Base-by-base conservation (phyloP, 2,888 invertebrate species). In the Hydriomena furcata region DNA sequence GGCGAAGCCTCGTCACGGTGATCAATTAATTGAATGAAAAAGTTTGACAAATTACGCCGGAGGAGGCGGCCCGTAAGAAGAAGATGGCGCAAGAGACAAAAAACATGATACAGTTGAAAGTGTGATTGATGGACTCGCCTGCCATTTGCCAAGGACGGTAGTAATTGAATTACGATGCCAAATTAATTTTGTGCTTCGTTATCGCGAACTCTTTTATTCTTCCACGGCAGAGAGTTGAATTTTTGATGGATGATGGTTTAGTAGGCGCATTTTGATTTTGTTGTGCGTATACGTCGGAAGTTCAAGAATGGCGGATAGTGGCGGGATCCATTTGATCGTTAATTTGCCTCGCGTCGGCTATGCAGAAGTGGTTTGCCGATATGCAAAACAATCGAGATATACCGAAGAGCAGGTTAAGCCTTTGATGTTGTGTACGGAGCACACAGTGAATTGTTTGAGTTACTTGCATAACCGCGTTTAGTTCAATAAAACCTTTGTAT, bases 101-200 rank as follows among this genome's bases (percentile, higher is more conserved):
- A 85, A 85, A 77, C 81, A 71, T 80, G 85, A 81, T 86, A 88
- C 84, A 86, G 81, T 87, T 89, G 69, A 84, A 88, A 86, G 73
- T 84, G 79, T 88, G 89, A 89, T 89, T 88, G 84, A 89, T 89
- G 84, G 71, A 71, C 60, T 61, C 68, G 76, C 72, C 73, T 71
- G 73, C 79, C 71, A 75, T 79, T 76, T 68, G 70, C 67, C 76
- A 76, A 77, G 76, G 76, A 78, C 72, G 70, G 63, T 60, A 52
- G 70, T 84, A 87, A 88, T 88, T 88, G 84, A 88, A 87, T 87
- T 82, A 82, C 76, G 78, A 73, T 76, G 77, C 79, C 76, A 79
- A 79, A 73, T 71, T 76, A 65, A 67, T 67, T 66, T 67, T 58
- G 60, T 65, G 60, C 61, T 61, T 72, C 67, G 67, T 58, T 61